Base-by-base conservation (phyloP, 2,797 vertebrate species). In the Chelonia mydas region DNA sequence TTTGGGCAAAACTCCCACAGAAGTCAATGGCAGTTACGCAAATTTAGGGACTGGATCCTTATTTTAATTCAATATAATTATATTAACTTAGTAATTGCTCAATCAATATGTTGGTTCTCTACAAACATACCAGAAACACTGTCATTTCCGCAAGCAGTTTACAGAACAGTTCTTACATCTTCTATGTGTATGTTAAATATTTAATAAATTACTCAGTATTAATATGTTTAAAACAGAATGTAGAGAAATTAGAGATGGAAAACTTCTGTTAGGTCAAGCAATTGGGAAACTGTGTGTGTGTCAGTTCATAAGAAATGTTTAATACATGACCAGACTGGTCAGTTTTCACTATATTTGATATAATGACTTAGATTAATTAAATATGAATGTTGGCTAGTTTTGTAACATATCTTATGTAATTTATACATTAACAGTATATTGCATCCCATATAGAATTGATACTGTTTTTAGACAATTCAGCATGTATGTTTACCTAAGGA, bases 301-400 rank as follows among this genome's bases (percentile, higher is more conserved):
- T 76, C 33, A 85, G 68, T 90, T 95, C 84, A 90, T 96, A 87
- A 93, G 47, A 19, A 92, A n/a, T 80, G 94, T 57, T 86, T 93
- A 93, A 96, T 95, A 8, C 86, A 90, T 95, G 95, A 89, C 83
- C 86, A 94, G 80, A 95, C 80, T 95, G 77, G 89, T 77, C 90
- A 88, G 83, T 81, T 90, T n/a, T 94, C 93, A 84, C 92, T 95
- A 59, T 81, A 68, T 76, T 88, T 88, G 77, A 88, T 61, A 54
- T 25, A 3, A 17, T 2, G 55, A 55, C 4, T 90, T 51, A 88
- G 28, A 61, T 68, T 33, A 5, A 61, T 87, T 59, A 91, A 21
- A 87, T 93, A 51, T 37, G 45, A 37, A 83, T 54, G 17, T 31
- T 88, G 21, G 16, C 41, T 47, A 37, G 7, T 49, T 13, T 12